Conservation (phyloP, 2,113 vertebrate species). For the Cyanoderma ruficeps region DNA sequence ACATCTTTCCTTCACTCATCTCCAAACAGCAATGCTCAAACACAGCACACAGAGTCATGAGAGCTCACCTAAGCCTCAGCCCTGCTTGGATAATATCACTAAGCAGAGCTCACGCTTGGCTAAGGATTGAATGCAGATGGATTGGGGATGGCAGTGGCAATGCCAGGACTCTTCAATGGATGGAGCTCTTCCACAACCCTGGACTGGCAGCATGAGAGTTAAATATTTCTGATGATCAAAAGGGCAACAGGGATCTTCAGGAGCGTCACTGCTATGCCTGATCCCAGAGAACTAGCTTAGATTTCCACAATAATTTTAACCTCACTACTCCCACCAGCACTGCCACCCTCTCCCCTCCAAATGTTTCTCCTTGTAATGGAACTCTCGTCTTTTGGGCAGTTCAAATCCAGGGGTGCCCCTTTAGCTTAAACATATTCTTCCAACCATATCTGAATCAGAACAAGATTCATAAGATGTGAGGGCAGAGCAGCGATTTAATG, state of each 20-base stretch:
- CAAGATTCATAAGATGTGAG: neutral
- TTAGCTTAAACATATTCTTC: neutral
- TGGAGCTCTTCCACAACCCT: neutral
- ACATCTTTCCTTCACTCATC: neutral
- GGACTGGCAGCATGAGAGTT: neutral
- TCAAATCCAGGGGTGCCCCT: neutral
- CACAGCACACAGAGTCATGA: neutral
- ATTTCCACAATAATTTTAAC: neutral
- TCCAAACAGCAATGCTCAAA: neutral
- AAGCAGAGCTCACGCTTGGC: neutral
- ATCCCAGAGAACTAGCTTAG: neutral
- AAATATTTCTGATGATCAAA: neutral
- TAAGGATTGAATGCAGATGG: neutral
- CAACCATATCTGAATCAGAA: neutral
- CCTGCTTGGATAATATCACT: neutral
- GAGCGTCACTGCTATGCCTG: neutral
- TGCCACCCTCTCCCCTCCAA: neutral
- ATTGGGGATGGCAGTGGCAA: neutral
- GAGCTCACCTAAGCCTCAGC: neutral
- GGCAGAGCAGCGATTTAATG: neutral
- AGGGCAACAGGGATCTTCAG: neutral
- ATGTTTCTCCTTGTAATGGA: neutral
- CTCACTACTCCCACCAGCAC: accelerated
- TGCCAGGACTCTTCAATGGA: neutral
- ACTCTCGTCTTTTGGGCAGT: neutral